A percentile compares a stretch with the other conserved stretches of the same genome.
phyloP scores from a whole-genome alignment of 2,797 vertebrate genomes.

The Cryptoblepharus egeriae region DNA sequence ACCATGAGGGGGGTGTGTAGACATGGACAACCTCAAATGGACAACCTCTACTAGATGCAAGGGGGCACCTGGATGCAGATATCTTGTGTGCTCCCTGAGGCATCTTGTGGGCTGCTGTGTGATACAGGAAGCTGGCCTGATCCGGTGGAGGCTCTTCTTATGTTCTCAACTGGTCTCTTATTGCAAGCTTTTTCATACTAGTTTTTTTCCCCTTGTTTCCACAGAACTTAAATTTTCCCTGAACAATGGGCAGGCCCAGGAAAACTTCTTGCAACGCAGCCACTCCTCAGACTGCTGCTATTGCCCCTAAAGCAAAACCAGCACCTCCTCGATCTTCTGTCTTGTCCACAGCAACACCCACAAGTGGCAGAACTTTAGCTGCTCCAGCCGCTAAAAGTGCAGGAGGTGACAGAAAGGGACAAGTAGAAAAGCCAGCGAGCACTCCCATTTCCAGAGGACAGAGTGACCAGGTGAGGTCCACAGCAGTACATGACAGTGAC shows the following conservation, averaged over 20 bases:
- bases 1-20: too few relatives aligned
- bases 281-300: conserved; percentile 32
- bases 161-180: not conserved
- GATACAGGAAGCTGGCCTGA: too few relatives aligned
- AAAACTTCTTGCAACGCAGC: conserved; percentile 28
- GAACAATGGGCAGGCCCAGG: conserved; percentile 63
- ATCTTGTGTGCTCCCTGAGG: too few relatives aligned
- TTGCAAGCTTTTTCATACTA: rapidly evolving
- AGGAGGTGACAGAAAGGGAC: rapidly evolving
- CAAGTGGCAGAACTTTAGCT: not conserved
- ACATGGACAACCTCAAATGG: too few relatives aligned
- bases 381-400: not conserved
- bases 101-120: too few relatives aligned
- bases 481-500: rapidly evolving
- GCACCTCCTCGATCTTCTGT: rapidly evolving
- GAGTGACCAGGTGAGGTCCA: not conserved
- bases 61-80: too few relatives aligned
- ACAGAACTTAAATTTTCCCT: not conserved
- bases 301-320: not conserved
- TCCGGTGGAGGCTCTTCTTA: too few relatives aligned
- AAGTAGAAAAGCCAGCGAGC: not conserved
- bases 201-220: not conserved
- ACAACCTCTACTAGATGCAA: too few relatives aligned
- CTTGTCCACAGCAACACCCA: rapidly evolving
- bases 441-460: not conserved